Percentiles rank a stretch among this genome's conserved stretches.
Conservation (phyloP, 2,888 invertebrate genomes). For the Salpingus planirostris region DNA sequence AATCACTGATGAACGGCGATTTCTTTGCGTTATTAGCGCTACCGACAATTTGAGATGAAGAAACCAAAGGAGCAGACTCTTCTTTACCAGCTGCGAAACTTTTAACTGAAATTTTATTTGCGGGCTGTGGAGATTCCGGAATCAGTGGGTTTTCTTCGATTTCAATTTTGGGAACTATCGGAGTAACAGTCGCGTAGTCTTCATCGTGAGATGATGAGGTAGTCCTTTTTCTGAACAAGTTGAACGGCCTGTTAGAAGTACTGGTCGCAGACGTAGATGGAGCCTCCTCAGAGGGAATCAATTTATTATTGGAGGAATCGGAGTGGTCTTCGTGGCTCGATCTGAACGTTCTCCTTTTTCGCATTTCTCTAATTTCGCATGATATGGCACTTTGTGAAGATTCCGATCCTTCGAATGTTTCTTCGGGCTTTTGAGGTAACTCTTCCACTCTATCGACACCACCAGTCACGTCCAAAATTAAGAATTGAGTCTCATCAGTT, state of each 20-base stretch:
- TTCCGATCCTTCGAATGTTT: constrained; percentile 5
- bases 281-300: no score
- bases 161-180: no score
- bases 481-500: constrained; percentile 18
- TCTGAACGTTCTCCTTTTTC: background rate
- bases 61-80: background rate
- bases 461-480: constrained; percentile 23
- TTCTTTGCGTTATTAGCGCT: constrained; percentile 12
- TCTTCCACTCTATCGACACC: constrained; percentile 19
- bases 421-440: background rate
- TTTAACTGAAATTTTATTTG: no score
- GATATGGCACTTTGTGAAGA: background rate
- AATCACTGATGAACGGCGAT: constrained; percentile 43
- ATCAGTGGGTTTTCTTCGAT: background rate
- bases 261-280: no score
- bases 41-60: background rate
- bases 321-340: background rate
- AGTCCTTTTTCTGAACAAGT: background rate
- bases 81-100: no score
- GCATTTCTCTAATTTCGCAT: constrained; percentile 14
- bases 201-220: no score
- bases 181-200: no score
- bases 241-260: background rate
- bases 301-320: background rate
- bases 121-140: background rate